phyloP scores from a whole-genome alignment of 2,888 invertebrate genomes.

The Hanleya hanleyi region DNA sequence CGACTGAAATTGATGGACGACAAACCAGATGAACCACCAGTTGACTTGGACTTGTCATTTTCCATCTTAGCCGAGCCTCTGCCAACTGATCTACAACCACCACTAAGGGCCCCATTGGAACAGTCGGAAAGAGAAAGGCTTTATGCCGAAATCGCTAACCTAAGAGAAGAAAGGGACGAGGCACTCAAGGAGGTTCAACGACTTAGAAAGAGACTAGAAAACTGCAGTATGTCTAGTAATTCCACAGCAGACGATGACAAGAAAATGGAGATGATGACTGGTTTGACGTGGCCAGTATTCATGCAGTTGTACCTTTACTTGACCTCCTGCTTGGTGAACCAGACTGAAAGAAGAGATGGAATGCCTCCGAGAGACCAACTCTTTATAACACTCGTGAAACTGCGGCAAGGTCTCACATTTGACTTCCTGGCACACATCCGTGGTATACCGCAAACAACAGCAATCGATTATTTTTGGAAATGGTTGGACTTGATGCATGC shows the following conservation, averaged over 20 bases:
- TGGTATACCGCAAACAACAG: slow-evolving; percentile 22
- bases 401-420: slow-evolving; percentile 28
- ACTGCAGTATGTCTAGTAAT: neutral
- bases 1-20: too few species aligned
- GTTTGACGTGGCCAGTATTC: slow-evolving; percentile 22
- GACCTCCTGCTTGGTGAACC: neutral
- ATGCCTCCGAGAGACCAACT: slow-evolving; percentile 14
- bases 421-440: slow-evolving; percentile 18
- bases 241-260: slow-evolving; percentile 23
- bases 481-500: slow-evolving; percentile 29
- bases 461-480: slow-evolving; percentile 30
- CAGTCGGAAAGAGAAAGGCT: neutral
- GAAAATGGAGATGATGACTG: slow-evolving; percentile 16
- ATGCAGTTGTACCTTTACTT: slow-evolving; percentile 10
- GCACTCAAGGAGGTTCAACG: neutral
- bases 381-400: slow-evolving; percentile 31
- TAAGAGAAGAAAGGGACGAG: neutral
- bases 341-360: too few species aligned
- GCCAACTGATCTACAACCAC: too few species aligned
- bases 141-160: neutral
- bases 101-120: neutral
- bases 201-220: neutral
- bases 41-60: too few species aligned
- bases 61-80: too few species aligned
- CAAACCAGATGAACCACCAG: too few species aligned